These are phyloP conservation scores for Notiomystis cincta DNA, from an alignment of 2,113 vertebrate species.

Conservation along the genomic window DNA sequence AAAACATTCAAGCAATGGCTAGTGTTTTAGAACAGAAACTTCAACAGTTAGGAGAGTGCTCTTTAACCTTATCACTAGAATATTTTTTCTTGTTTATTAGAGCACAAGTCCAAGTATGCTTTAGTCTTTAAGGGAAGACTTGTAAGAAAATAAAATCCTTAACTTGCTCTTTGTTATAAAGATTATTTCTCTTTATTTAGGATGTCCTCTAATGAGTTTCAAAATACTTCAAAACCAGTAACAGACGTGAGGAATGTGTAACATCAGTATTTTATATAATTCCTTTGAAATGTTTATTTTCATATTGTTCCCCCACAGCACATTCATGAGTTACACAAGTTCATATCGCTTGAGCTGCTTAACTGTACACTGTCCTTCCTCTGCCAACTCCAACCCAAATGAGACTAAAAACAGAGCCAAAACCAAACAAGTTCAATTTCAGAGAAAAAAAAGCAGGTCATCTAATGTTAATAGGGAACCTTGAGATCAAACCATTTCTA, in stretches of 20 bases:
- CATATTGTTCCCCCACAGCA: not conserved
- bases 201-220: not conserved
- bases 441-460: not conserved
- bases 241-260: not conserved
- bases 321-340: not conserved
- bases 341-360: not conserved
- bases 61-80: not conserved
- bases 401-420: not conserved
- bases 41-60: not conserved
- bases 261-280: not conserved
- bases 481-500: not conserved
- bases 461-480: not conserved
- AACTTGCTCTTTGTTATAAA: not conserved
- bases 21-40: not conserved
- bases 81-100: not conserved
- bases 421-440: not conserved
- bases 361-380: not conserved
- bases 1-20: not conserved
- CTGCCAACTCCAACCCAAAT: not conserved
- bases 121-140: not conserved
- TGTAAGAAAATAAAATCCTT: not conserved
- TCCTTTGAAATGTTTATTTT: not conserved
- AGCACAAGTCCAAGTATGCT: not conserved
- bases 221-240: not conserved
- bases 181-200: not conserved